Conservation (phyloP, 2,888 invertebrate genomes). For the Agapetus fuscipes region DNA sequence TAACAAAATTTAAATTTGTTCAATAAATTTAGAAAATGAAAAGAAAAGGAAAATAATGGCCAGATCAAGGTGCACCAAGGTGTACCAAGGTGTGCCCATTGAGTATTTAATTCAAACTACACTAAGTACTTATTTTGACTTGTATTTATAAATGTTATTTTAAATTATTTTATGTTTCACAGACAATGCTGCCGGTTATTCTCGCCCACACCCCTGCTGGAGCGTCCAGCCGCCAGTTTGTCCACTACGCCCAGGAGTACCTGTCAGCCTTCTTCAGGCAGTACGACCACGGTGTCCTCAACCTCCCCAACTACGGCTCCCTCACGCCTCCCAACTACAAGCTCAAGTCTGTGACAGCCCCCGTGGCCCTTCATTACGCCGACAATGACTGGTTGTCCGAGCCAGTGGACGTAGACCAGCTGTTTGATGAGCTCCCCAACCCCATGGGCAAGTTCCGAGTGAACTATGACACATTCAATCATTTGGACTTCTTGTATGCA, state of each 20-base stretch:
- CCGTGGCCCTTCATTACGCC: constrained; percentile 43
- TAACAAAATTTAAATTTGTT: too few relatives aligned
- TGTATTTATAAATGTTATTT: too few relatives aligned
- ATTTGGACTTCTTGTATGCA: constrained; percentile 58
- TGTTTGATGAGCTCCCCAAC: constrained; percentile 40
- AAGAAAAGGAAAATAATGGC: too few relatives aligned
- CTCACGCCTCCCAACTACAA: constrained; percentile 39
- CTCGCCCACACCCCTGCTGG: constrained; percentile 53
- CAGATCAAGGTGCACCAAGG: too few relatives aligned
- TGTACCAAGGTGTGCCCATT: too few relatives aligned
- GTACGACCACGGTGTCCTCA: constrained; percentile 41
- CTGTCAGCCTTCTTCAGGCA: constrained; percentile 30
- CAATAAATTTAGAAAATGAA: too few relatives aligned
- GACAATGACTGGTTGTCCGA: constrained; percentile 47
- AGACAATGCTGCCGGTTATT: constrained; percentile 48
- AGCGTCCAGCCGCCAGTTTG: constrained; percentile 37
- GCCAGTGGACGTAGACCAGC: constrained; percentile 37
- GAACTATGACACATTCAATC: constrained; percentile 45
- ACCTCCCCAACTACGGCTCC: constrained; percentile 38
- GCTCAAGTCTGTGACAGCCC: constrained; percentile 34
- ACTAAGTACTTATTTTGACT: too few relatives aligned
- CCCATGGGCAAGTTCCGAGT: constrained; percentile 39
- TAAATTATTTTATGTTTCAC: too few relatives aligned
- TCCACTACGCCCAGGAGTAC: constrained; percentile 43
- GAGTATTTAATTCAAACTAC: too few relatives aligned